Evolutionary conservation across 1,140 invertebrate genomes (phyloP).

Genomic region (Caenorhabditis inopinata): DNA sequence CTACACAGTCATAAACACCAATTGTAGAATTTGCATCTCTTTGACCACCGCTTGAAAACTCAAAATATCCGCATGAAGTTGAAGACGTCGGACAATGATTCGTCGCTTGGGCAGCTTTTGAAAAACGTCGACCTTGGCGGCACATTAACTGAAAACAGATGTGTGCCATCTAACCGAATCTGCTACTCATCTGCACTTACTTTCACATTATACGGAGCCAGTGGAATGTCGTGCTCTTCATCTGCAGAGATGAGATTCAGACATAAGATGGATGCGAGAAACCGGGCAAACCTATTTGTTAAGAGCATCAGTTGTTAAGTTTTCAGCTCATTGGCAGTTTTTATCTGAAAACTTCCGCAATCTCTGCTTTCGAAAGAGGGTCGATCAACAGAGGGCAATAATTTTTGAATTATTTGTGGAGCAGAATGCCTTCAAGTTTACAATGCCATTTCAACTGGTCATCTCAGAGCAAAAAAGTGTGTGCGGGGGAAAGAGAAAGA

Average conservation of each 20-base stretch:
- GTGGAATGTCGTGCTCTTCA: not conserved
- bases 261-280: not conserved
- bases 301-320: not conserved
- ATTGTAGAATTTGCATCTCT: not conserved
- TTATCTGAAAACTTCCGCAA: not conserved
- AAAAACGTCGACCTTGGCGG: slow-evolving; percentile 22
- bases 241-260: not conserved
- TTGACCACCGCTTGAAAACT: slow-evolving; percentile 5
- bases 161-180: not conserved
- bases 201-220: slow-evolving; percentile 43
- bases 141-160: slow-evolving; percentile 35
- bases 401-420: slow-evolving; percentile 20
- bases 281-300: not conserved
- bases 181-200: not conserved
- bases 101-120: slow-evolving; percentile 11
- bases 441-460: slow-evolving; percentile 22
- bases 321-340: slow-evolving; percentile 6
- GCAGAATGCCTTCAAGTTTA: not conserved
- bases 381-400: slow-evolving; percentile 14
- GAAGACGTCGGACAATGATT: slow-evolving; percentile 36
- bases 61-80: slow-evolving; percentile 37
- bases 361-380: too few species aligned
- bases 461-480: too few species aligned
- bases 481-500: not conserved
- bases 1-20: slow-evolving; percentile 37